A percentile compares a stretch with the other conserved stretches of the same genome.
phyloP scores from a whole-genome alignment of 2,797 vertebrate species.

The Oophaga sylvatica region DNA sequence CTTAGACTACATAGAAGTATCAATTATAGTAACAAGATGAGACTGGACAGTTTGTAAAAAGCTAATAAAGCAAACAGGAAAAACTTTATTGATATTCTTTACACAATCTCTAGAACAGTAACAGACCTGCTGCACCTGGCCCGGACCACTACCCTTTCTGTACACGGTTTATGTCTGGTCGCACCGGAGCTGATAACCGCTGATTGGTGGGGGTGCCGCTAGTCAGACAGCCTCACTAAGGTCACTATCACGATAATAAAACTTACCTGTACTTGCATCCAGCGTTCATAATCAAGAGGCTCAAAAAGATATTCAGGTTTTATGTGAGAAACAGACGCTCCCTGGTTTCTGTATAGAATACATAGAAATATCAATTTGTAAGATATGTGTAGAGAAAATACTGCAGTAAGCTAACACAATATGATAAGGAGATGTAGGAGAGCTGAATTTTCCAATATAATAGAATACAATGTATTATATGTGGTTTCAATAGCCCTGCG shows the following conservation, averaged over 20 bases:
- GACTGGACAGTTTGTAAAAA: neutral
- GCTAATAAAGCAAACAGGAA: neutral
- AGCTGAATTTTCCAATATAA: neutral
- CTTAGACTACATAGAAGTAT: neutral
- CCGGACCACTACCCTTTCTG: too few species aligned
- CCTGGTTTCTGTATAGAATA: slow-evolving; percentile 73
- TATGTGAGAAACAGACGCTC: slow-evolving; percentile 81
- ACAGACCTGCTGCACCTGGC: too few species aligned
- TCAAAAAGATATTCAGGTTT: slow-evolving; percentile 84
- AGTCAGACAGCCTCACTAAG: neutral
- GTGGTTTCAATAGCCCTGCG: neutral
- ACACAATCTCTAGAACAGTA: neutral
- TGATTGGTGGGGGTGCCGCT: too few species aligned
- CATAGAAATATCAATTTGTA: neutral
- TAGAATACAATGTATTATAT: neutral
- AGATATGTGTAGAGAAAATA: neutral
- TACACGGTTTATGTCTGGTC: too few species aligned
- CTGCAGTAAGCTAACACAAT: neutral
- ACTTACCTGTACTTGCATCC: slow-evolving; percentile 76
- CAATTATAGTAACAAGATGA: neutral
- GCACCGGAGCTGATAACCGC: too few species aligned
- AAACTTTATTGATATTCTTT: neutral
- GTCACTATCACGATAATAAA: neutral
- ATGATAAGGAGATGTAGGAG: neutral
- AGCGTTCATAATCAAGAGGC: slow-evolving; percentile 80